phyloP scores from a whole-genome alignment of 1,140 invertebrate genomes.

The Aphaenogaster rudis region DNA sequence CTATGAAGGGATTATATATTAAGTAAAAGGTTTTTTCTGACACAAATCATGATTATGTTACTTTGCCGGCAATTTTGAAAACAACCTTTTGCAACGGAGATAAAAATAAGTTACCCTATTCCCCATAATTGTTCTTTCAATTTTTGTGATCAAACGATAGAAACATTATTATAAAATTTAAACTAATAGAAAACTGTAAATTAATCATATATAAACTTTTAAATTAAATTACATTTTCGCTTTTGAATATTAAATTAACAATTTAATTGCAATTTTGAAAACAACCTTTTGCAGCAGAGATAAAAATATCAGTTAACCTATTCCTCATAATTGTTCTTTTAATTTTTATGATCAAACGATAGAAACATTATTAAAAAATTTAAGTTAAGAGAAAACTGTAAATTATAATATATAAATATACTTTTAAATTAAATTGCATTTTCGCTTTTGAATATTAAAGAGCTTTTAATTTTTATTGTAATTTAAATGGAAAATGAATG shows the following conservation, averaged over 20 bases:
- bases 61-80: neutral
- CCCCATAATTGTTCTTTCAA: neutral
- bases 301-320: neutral
- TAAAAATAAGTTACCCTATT: neutral
- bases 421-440: neutral
- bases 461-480: conserved; percentile 6
- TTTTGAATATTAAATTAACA: neutral
- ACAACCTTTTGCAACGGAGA: neutral
- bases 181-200: neutral
- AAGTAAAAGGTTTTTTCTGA: conserved; percentile 1
- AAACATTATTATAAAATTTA: conserved; percentile 1
- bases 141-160: neutral
- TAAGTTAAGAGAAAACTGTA: neutral
- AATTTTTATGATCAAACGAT: conserved; percentile 7
- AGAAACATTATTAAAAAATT: neutral
- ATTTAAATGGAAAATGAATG: neutral
- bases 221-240: neutral
- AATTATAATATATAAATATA: conserved; percentile 1
- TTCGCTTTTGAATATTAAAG: neutral
- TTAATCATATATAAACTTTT: neutral
- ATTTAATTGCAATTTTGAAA: neutral
- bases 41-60: neutral
- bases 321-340: neutral
- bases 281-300: neutral
- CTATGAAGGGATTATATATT: neutral